Conservation (phyloP, 1,140 invertebrate species). For the Planococcus citri region DNA sequence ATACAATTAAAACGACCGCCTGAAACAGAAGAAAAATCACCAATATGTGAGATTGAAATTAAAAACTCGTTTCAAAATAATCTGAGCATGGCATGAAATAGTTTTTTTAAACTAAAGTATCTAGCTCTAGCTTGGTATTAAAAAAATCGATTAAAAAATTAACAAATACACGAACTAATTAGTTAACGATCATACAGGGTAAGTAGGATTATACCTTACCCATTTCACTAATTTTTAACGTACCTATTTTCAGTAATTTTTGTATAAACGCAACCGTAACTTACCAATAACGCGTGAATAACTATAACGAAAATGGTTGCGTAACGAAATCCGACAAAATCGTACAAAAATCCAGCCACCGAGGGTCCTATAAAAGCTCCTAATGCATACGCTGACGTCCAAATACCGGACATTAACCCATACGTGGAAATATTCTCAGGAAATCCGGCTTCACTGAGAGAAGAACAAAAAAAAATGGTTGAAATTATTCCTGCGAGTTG, state of each 20-base stretch:
- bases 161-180: too few relatives aligned
- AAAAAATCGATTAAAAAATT: too few relatives aligned
- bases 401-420: conserved; percentile 40
- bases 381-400: conserved; percentile 40
- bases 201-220: not conserved
- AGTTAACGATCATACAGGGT: too few relatives aligned
- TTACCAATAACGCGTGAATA: conserved; percentile 32
- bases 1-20: not conserved
- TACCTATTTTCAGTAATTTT: not conserved
- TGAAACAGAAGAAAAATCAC: not conserved
- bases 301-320: conserved; percentile 34
- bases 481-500: too few relatives aligned
- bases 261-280: conserved; percentile 13
- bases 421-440: conserved; percentile 40
- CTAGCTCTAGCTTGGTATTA: too few relatives aligned
- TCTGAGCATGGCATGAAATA: too few relatives aligned
- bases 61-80: too few relatives aligned
- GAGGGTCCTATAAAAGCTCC: conserved; percentile 40
- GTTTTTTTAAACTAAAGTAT: too few relatives aligned
- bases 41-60: not conserved
- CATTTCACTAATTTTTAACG: not conserved
- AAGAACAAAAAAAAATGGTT: conserved; percentile 21
- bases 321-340: conserved; percentile 35
- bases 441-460: conserved; percentile 34
- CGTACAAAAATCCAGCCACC: conserved; percentile 35